Conservation (phyloP, 2,797 vertebrate genomes). For the Acestrorhynchus altus region DNA sequence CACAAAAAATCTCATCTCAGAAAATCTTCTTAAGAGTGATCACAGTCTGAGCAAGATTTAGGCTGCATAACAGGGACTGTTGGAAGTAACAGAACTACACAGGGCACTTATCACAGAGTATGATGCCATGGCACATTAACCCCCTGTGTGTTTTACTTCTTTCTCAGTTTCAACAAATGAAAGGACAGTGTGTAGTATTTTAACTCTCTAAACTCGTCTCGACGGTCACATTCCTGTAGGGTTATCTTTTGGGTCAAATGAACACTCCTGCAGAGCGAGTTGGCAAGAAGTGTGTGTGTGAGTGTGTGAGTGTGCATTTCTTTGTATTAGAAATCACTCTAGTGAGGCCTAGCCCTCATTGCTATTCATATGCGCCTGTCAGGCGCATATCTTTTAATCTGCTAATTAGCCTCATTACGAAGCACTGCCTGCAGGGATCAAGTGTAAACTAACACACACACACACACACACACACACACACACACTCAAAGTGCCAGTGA, state of each 20-base stretch:
- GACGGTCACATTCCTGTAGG: not conserved
- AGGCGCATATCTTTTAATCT: constrained; percentile 59
- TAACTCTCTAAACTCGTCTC: not conserved
- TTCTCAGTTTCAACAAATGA: not conserved
- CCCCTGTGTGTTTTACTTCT: not conserved
- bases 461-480: constrained; percentile 25
- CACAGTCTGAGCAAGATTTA: not conserved
- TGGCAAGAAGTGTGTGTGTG: not conserved
- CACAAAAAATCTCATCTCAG: not conserved
- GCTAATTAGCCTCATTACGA: constrained; percentile 61
- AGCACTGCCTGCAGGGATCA: constrained; percentile 45
- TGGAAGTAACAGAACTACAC: not conserved
- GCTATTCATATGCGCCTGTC: constrained; percentile 41
- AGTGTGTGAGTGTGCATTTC: not conserved
- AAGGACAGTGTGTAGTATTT: not conserved
- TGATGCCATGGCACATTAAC: not conserved
- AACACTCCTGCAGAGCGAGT: not conserved
- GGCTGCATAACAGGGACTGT: not conserved
- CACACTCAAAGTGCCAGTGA: constrained; percentile 16
- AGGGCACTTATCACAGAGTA: not conserved
- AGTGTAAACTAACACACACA: constrained; percentile 42
- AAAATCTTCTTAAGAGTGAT: constrained; percentile 2
- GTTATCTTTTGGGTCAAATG: not conserved
- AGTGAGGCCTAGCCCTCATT: constrained; percentile 41
- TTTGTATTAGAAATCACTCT: not conserved